Conservation (phyloP, 2,888 invertebrate genomes). For the Chelonus formosanus region DNA sequence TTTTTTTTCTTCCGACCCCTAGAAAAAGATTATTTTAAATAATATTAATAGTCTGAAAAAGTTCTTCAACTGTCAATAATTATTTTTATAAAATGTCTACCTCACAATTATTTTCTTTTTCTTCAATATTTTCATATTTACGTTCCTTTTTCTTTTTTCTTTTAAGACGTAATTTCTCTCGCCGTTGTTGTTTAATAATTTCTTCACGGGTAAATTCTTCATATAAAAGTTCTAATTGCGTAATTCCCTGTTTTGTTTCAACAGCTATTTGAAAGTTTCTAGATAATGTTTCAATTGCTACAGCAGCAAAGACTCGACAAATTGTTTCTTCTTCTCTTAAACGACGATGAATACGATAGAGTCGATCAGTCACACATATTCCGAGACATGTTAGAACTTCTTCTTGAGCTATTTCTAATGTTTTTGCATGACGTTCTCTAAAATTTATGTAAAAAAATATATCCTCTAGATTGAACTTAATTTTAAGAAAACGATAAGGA, state of each 20-base stretch:
- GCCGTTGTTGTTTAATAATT: slow-evolving; percentile 82
- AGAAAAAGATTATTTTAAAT: slow-evolving; percentile 30
- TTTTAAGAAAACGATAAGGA: too few species aligned
- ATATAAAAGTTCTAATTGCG: slow-evolving; percentile 87
- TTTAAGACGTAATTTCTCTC: slow-evolving; percentile 87
- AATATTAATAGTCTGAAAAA: slow-evolving; percentile 10
- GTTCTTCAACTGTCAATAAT: slow-evolving; percentile 6
- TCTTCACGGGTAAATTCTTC: slow-evolving; percentile 90
- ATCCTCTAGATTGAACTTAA: neutral
- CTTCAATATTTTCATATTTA: slow-evolving; percentile 65
- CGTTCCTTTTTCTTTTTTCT: slow-evolving; percentile 78
- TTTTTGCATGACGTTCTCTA: slow-evolving; percentile 92
- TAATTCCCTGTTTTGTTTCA: slow-evolving; percentile 87
- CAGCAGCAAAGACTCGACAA: slow-evolving; percentile 91
- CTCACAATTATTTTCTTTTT: slow-evolving; percentile 64
- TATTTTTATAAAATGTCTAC: slow-evolving; percentile 47
- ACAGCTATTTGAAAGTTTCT: slow-evolving; percentile 91
- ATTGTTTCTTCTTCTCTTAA: slow-evolving; percentile 91
- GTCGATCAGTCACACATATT: slow-evolving; percentile 89
- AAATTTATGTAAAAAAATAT: slow-evolving; percentile 24
- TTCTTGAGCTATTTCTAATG: slow-evolving; percentile 96
- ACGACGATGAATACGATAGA: slow-evolving; percentile 86
- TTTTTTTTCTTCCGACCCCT: slow-evolving; percentile 41
- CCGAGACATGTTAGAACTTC: slow-evolving; percentile 95
- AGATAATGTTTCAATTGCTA: slow-evolving; percentile 85